phyloP scores from a whole-genome alignment of 2,888 invertebrate species.

The Amiota communis region DNA sequence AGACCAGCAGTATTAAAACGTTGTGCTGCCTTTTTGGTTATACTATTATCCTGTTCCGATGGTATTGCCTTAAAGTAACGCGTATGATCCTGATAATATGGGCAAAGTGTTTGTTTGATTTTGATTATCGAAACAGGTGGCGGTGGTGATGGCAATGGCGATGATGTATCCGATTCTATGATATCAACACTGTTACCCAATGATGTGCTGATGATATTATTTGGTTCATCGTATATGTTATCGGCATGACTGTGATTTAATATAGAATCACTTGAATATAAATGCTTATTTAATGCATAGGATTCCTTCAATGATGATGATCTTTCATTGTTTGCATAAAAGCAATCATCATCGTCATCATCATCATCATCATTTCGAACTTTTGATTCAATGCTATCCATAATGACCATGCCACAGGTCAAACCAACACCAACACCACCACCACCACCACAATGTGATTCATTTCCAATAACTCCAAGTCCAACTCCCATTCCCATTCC shows the following conservation, averaged over 20 bases:
- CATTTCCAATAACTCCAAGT: constrained; percentile 13
- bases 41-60: constrained; percentile 67
- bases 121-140: constrained; percentile 63
- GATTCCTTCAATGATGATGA: constrained; percentile 59
- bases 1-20: constrained; percentile 67
- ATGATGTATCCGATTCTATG: constrained; percentile 64
- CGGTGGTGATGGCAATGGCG: constrained; percentile 63
- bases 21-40: constrained; percentile 63
- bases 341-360: constrained; percentile 21
- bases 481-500: constrained; percentile 19
- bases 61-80: constrained; percentile 70
- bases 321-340: constrained; percentile 46
- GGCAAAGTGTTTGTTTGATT: constrained; percentile 67
- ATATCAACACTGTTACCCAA: constrained; percentile 68
- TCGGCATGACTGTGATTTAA: constrained; percentile 67
- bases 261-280: constrained; percentile 72
- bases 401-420: neutral
- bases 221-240: constrained; percentile 73
- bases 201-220: constrained; percentile 69
- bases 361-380: constrained; percentile 23
- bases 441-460: constrained; percentile 5
- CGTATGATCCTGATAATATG: constrained; percentile 70
- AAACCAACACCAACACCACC: no score
- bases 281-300: constrained; percentile 68
- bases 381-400: constrained; percentile 37